Evolutionary conservation across 2,888 invertebrate genomes (phyloP).

Genomic region (Tetheella fluctuosa): DNA sequence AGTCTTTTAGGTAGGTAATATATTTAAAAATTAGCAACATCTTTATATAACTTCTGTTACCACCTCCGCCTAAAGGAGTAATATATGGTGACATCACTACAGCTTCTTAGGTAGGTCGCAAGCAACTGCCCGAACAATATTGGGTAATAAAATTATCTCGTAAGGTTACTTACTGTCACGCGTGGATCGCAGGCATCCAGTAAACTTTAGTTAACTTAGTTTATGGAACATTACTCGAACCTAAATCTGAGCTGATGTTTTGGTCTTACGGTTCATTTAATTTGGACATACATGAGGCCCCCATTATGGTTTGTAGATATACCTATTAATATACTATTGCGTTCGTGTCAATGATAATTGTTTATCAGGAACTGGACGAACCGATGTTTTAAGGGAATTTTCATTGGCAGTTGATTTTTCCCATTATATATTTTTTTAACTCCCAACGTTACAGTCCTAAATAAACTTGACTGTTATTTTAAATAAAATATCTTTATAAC

Average conservation of each 20-base stretch:
- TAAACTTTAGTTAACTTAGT: slow-evolving; percentile 38
- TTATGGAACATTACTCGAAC: slow-evolving; percentile 39
- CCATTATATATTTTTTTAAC: too few relatives aligned
- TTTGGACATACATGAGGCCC: background rate
- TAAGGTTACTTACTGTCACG: background rate
- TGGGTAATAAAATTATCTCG: slow-evolving; percentile 11
- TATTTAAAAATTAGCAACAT: too few relatives aligned
- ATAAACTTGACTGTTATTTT: too few relatives aligned
- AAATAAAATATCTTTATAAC: too few relatives aligned
- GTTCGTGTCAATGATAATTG: too few relatives aligned
- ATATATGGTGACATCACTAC: background rate
- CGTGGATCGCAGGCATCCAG: slow-evolving; percentile 22
- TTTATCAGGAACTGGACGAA: too few relatives aligned
- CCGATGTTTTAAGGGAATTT: too few relatives aligned
- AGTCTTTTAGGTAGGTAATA: too few relatives aligned
- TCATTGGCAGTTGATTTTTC: too few relatives aligned
- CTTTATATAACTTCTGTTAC: background rate
- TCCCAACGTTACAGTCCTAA: too few relatives aligned
- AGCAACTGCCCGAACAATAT: slow-evolving; percentile 9
- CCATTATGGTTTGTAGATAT: too few relatives aligned
- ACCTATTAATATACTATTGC: background rate
- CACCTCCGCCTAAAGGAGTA: background rate
- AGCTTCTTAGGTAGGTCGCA: background rate
- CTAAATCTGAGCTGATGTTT: slow-evolving; percentile 28
- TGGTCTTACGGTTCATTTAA: slow-evolving; percentile 14